Base-by-base conservation (phyloP, 2,797 vertebrate species). In the Tapera naevia region DNA sequence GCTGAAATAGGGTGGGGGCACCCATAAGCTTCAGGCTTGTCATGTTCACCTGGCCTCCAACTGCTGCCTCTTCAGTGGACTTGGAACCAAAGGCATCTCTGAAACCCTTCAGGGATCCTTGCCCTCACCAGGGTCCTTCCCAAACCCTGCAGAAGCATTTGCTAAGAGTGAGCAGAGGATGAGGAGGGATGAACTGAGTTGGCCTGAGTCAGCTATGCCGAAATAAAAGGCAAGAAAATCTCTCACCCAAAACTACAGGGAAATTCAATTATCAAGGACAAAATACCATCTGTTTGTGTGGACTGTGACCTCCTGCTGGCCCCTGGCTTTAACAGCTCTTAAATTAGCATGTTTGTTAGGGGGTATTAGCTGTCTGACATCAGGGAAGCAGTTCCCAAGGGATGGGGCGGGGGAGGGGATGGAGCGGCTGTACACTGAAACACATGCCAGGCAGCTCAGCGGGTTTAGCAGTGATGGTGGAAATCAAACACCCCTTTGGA, bases 241-340 rank as follows among this genome's bases (percentile, higher is more conserved):
- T 94, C 88, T 89, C 1, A 0, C 91, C 72, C 91, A 70, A 83
- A 93, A 87, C 69, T 62, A 80, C 67, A 88, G 75, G 75, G 43
- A 92, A 87, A 90, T 90, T 91, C 89, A 95, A 93, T 96, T 96
- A 93, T 19, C 94, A 89, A 91, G 94, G 91, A 95, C 92, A 90
- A 94, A 92, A 93, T 78, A 91, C 89, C 96, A 97, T 97, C 95
- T 96, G 95, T 91, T 93, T 95, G 86, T 37, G 54, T 0, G 37
- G 84, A 92, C 88, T 79, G 75, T 88, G 94, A 94, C 94, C 95
- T 95, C 86, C 32, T 0, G 2, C 64, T 88, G 88, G 79, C 92
- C 79, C 56, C 10, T 16, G 70, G 88, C 70, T 85, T 81, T 79
- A 93, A 66, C 48, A 90, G 89, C 56, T 94, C 90, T 93, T 75